Evolutionary conservation across 2,113 vertebrate species (phyloP).

Genomic region (Phylloscopus trochilus): DNA sequence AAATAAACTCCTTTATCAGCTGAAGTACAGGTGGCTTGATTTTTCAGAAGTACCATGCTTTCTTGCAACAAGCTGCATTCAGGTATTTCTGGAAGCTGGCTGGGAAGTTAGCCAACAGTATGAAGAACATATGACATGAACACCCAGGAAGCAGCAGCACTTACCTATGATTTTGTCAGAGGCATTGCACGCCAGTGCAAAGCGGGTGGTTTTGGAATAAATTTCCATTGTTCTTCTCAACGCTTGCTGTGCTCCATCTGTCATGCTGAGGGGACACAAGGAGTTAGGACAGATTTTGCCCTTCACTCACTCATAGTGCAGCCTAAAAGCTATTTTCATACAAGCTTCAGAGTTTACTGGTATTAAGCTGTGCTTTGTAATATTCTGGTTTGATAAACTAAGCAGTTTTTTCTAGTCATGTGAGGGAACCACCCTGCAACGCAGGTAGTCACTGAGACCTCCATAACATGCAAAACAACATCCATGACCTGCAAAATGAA

Average conservation of each 20-base stretch:
- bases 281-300: background rate
- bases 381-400: background rate
- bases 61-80: background rate
- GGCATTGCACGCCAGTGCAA: constrained; percentile 94
- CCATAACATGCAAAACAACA: background rate
- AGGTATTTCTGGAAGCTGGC: background rate
- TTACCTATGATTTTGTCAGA: constrained; percentile 95
- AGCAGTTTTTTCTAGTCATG: background rate
- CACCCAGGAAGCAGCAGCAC: background rate
- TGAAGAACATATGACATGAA: background rate
- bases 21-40: background rate
- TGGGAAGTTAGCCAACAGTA: background rate
- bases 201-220: constrained; percentile 96
- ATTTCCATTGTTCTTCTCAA: constrained; percentile 98
- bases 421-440: background rate
- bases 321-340: background rate
- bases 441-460: background rate
- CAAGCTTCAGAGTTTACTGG: background rate
- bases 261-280: constrained; percentile 82
- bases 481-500: background rate
- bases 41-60: background rate
- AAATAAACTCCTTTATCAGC: background rate
- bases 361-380: background rate
- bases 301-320: background rate
- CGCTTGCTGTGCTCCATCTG: constrained; percentile 96